Conservation (phyloP, 1,140 invertebrate species). For the Amyelois transitella region DNA sequence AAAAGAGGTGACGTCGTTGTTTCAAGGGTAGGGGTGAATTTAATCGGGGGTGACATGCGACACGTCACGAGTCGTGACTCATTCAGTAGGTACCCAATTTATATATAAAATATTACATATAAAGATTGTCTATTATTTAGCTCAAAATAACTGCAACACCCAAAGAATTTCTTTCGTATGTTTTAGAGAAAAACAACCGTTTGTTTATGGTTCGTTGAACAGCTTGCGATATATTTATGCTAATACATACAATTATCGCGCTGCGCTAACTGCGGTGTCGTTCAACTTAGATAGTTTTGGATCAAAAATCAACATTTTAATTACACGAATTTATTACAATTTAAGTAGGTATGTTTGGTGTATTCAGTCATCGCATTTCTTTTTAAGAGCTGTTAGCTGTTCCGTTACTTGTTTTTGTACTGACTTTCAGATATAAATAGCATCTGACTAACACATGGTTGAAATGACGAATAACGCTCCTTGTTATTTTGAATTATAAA, state of each 20-base stretch:
- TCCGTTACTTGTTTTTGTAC: not conserved
- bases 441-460: slow-evolving; percentile 42
- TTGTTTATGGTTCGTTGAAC: slow-evolving; percentile 39
- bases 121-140: too few relatives aligned
- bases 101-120: too few relatives aligned
- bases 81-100: too few relatives aligned
- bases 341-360: not conserved
- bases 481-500: slow-evolving; percentile 29
- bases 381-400: too few relatives aligned
- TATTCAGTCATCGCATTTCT: too few relatives aligned
- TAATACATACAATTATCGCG: slow-evolving; percentile 63
- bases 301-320: not conserved
- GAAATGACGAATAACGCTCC: slow-evolving; percentile 30
- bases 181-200: slow-evolving; percentile 23
- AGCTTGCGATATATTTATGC: slow-evolving; percentile 50
- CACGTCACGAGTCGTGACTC: slow-evolving; percentile 1
- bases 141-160: too few relatives aligned
- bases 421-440: slow-evolving; percentile 42
- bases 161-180: not conserved
- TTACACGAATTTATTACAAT: not conserved
- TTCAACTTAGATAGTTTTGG: slow-evolving; percentile 42
- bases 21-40: not conserved
- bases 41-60: not conserved
- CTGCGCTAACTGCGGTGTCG: slow-evolving; percentile 37
- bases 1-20: not conserved